Percentiles rank a stretch among this genome's conserved stretches.
phyloP scores from a whole-genome alignment of 2,113 vertebrate species.

The Diadophis punctatus region DNA sequence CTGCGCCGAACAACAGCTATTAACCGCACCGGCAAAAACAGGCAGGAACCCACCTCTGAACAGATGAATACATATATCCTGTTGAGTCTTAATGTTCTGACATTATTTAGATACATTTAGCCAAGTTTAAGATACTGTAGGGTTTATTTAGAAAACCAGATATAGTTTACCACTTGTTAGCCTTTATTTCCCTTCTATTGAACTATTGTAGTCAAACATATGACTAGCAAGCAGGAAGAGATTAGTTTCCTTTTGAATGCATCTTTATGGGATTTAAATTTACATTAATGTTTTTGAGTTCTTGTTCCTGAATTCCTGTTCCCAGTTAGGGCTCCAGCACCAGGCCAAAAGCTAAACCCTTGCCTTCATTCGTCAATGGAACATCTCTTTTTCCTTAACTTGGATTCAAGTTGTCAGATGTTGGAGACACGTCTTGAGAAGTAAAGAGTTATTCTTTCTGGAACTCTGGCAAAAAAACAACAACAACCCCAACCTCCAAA shows the following conservation, averaged over 20 bases:
- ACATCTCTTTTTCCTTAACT: neutral
- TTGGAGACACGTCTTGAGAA: neutral
- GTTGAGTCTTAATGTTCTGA: neutral
- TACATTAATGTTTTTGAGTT: neutral
- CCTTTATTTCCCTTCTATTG: neutral
- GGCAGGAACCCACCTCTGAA: too few species aligned
- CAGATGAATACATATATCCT: neutral
- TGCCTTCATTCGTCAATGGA: neutral
- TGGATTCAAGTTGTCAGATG: neutral
- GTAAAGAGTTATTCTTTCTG: neutral
- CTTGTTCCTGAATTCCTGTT: neutral
- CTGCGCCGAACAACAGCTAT: too few species aligned
- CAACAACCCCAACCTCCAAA: neutral
- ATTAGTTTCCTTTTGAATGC: neutral
- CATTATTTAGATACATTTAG: neutral
- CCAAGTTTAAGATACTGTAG: neutral
- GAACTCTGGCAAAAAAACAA: neutral
- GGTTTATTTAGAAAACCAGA: neutral
- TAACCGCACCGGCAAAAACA: too few species aligned
- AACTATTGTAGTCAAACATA: neutral
- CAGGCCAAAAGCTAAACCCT: neutral
- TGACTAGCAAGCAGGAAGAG: neutral
- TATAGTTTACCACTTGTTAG: neutral
- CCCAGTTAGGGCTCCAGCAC: neutral
- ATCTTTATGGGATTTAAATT: neutral